Evolutionary conservation across 2,113 vertebrate species (phyloP), one percentile per base, ranked within the genome.

Genomic region (Aphelocoma coerulescens): DNA sequence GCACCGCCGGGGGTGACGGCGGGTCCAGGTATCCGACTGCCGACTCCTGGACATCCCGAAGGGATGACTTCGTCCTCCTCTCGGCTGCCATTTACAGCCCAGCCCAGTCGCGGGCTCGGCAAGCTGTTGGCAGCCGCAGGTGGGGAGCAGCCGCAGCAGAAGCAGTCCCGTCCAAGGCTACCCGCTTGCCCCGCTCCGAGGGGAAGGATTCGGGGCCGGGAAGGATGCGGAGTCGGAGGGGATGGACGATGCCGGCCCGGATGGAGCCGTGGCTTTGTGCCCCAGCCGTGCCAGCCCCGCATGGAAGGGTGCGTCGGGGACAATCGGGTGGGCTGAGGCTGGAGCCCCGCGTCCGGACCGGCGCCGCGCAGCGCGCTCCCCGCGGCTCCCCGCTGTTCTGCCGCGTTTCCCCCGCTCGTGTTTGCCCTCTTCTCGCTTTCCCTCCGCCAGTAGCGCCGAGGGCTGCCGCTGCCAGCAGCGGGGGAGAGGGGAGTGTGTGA

Each of bases 1-100:
- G 48, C 11, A 16, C 28, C 1, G 33, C 35, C 7, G 8, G 9
- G 26, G 11, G 4, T 1, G 57, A 52, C 5, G 3, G 26, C 1
- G 13, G 5, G 41, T 51, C 33, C 13, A 19, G 16, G 8, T 22
- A 11, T 24, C 44, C 18, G 20, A 8, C 7, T 33, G 46, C n/a
- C 5, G 16, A 19, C 11, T 8, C 52, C 15, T 10, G 44, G 79
- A 37, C 9, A 49, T 49, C 11, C 22, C 24, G 10, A n/a, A 65
- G n/a, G 32, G 28, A 52, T 13, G 55, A 4, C 26, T 68, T 66
- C 9, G 4, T 24, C n/a, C 23, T 62, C 15, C n/a, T 35, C 52
- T 35, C 7, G 7, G 32, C 23, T 80, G 37, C 16, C 5, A 22
- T 28, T 66, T n/a, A 30, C 46, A 44, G 28, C n/a, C 57, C 77